phyloP scores from a whole-genome alignment of 1,140 invertebrate genomes.

The Dolichoris vasculosae region DNA sequence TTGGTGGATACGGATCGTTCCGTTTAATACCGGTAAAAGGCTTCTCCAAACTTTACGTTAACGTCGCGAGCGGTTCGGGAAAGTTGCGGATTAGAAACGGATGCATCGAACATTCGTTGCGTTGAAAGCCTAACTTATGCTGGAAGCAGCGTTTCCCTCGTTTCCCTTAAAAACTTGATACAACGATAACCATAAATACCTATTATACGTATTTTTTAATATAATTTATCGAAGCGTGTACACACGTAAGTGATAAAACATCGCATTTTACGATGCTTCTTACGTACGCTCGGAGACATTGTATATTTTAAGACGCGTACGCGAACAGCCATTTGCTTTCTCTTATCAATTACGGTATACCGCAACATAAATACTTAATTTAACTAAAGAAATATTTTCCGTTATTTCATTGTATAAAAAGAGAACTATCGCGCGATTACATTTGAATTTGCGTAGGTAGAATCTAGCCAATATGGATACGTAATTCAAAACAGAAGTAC shows the following conservation, averaged over 20 bases:
- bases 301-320: neutral
- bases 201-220: neutral
- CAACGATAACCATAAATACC: neutral
- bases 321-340: neutral
- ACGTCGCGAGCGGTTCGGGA: neutral
- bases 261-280: neutral
- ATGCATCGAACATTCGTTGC: neutral
- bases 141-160: neutral
- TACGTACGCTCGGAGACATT: neutral
- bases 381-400: neutral
- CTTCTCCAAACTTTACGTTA: neutral
- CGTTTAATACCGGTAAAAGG: neutral
- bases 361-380: constrained; percentile 1
- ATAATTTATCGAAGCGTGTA: neutral
- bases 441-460: constrained; percentile 1
- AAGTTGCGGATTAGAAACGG: too few relatives aligned
- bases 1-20: neutral
- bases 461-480: neutral
- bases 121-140: neutral
- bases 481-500: constrained; percentile 26
- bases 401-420: neutral
- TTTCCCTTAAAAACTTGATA: neutral
- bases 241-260: neutral
- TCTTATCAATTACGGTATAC: neutral
- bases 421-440: neutral